phyloP scores from a whole-genome alignment of 2,888 invertebrate genomes.

The Scaptomyza reducta region DNA sequence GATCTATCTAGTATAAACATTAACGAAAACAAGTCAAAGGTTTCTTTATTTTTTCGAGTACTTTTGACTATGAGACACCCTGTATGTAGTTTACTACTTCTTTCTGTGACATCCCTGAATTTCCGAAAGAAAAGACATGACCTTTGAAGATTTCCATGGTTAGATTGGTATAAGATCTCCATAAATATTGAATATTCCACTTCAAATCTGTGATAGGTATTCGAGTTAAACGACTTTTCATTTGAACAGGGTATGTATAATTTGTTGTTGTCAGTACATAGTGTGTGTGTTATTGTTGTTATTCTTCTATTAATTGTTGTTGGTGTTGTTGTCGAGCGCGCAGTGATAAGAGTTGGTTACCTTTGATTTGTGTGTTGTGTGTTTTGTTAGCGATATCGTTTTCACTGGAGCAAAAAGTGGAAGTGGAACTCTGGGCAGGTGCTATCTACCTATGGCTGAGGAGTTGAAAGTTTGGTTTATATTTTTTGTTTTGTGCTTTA shows the following conservation, averaged over 20 bases:
- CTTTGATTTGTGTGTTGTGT: conserved; percentile 61
- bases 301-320: no score
- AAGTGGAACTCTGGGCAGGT: conserved; percentile 18
- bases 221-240: no score
- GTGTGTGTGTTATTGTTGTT: no score
- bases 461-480: conserved; percentile 44
- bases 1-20: conserved; percentile 23
- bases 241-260: no score
- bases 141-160: no score
- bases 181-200: no score
- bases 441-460: conserved; percentile 52
- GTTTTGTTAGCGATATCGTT: conserved; percentile 22
- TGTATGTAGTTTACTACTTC: not conserved
- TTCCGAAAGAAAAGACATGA: no score
- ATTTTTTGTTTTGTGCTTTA: conserved; percentile 33
- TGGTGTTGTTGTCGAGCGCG: conserved; percentile 1
- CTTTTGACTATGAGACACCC: not conserved
- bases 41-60: not conserved
- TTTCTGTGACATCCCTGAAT: no score
- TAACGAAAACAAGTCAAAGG: not conserved
- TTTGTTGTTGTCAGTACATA: no score
- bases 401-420: conserved; percentile 15
- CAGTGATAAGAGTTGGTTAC: conserved; percentile 71
- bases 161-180: no score
- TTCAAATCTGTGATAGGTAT: no score